Percentiles rank a stretch among this genome's conserved stretches.
These are phyloP conservation scores for Asobara japonica DNA, from an alignment of 1,140 invertebrate genomes.

Conservation along the genomic window DNA sequence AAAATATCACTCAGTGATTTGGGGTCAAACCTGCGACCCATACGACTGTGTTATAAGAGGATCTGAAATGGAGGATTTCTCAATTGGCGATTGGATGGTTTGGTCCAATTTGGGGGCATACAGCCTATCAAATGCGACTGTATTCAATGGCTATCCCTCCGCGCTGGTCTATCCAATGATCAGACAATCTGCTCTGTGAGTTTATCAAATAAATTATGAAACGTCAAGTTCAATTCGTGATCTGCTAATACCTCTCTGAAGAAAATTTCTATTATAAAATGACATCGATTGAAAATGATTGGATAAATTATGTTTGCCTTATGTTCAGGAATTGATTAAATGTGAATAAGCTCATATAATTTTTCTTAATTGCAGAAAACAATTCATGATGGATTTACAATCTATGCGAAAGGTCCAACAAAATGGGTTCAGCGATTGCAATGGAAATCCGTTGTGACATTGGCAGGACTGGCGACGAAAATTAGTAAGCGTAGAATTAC, in stretches of 20 bases:
- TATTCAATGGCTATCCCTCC: constrained; percentile 70
- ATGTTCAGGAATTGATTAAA: too few species aligned
- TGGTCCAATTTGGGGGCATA: constrained; percentile 74
- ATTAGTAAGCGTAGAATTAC: not conserved
- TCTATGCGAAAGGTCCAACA: not conserved
- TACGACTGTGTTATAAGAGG: constrained; percentile 70
- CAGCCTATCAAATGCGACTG: constrained; percentile 65
- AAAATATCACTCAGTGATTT: constrained; percentile 63
- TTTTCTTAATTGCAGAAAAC: not conserved
- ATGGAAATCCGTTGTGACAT: not conserved
- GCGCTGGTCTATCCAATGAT: constrained; percentile 62
- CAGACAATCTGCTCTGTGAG: constrained; percentile 46
- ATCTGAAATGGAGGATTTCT: constrained; percentile 63
- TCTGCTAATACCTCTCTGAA: too few species aligned
- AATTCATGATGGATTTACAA: not conserved
- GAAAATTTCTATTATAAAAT: too few species aligned
- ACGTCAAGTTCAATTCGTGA: too few species aligned
- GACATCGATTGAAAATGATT: too few species aligned
- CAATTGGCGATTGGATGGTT: constrained; percentile 70
- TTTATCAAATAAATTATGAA: too few species aligned
- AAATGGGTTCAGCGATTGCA: not conserved
- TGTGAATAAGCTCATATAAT: too few species aligned
- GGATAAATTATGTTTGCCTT: too few species aligned
- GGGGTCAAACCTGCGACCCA: constrained; percentile 77
- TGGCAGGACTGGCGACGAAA: not conserved